Conservation (phyloP, 2,113 vertebrate species). For the Malurus alboscapulatus region DNA sequence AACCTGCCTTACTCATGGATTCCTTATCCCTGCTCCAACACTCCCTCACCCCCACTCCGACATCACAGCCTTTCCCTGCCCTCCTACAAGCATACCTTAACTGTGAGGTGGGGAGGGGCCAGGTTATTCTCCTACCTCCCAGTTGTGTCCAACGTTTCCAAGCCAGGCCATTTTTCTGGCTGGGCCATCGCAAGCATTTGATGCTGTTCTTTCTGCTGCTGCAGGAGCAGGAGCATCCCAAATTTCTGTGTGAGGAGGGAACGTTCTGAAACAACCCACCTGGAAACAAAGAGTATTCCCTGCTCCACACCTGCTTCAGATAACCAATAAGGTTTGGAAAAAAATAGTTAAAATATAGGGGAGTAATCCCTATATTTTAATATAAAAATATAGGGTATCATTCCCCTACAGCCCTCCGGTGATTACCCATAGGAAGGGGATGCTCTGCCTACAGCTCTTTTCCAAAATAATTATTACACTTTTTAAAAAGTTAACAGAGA, state of each 20-base stretch:
- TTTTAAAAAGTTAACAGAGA: not conserved
- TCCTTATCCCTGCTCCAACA: rapidly evolving
- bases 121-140: not conserved
- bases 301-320: not conserved
- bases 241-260: not conserved
- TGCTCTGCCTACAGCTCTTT: not conserved
- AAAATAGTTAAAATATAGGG: not conserved
- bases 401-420: rapidly evolving
- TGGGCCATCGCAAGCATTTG: not conserved
- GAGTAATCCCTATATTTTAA: too few species aligned
- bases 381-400: not conserved
- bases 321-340: not conserved
- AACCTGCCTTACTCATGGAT: not conserved
- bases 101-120: not conserved
- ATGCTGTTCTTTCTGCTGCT: not conserved
- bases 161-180: not conserved
- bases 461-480: not conserved
- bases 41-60: not conserved
- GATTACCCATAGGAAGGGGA: not conserved
- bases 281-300: not conserved
- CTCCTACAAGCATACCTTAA: too few species aligned
- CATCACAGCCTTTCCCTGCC: not conserved
- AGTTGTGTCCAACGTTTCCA: not conserved
- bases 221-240: rapidly evolving
- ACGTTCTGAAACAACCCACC: not conserved